Evolutionary conservation across 64 coral and sea anemone species (phyloP).

Genomic region (Anthopleura sola): DNA sequence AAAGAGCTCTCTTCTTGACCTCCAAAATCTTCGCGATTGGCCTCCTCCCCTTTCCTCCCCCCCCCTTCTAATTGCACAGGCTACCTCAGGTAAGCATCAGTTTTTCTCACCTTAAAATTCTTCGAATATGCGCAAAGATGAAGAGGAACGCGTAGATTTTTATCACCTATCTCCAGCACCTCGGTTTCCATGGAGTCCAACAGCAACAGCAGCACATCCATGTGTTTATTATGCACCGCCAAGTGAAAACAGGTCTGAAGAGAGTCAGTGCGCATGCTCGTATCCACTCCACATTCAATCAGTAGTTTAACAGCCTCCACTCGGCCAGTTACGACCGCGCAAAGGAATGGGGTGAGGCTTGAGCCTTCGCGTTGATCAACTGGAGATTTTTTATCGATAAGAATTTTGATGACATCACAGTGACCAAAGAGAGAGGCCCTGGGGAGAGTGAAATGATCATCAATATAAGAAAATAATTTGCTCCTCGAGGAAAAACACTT

Average conservation of each 20-base stretch:
- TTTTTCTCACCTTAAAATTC: background rate
- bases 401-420: conserved; percentile 24
- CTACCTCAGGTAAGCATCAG: no score
- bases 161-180: conserved; percentile 44
- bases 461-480: no score
- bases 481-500: no score
- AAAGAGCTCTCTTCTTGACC: no score
- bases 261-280: conserved; percentile 42
- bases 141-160: conserved; percentile 22
- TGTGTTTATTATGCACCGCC: conserved; percentile 45
- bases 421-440: conserved; percentile 54
- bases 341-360: conserved; percentile 50
- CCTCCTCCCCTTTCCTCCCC: no score
- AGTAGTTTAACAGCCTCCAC: conserved; percentile 31
- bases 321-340: conserved; percentile 39
- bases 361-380: conserved; percentile 41
- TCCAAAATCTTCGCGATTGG: no score
- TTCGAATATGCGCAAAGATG: background rate
- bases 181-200: conserved; percentile 9
- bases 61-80: no score
- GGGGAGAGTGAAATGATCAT: background rate
- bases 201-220: conserved; percentile 48
- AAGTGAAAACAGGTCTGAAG: conserved; percentile 61
- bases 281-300: conserved; percentile 56
- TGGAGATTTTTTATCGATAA: conserved; percentile 27